phyloP scores from a whole-genome alignment of 2,797 vertebrate genomes.

The Hypotaenidia okinawae region DNA sequence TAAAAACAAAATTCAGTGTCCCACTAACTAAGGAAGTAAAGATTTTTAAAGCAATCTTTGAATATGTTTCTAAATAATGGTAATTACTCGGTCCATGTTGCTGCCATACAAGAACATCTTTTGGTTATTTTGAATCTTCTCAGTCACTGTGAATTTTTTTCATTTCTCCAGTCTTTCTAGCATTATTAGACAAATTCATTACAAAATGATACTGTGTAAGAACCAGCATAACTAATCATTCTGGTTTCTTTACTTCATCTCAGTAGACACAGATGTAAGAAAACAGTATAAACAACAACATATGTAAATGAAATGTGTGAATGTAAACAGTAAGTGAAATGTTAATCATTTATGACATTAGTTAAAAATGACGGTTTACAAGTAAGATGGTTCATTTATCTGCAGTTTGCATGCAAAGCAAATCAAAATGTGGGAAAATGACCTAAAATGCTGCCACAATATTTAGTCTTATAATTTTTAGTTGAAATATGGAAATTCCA shows the following conservation, averaged over 20 bases:
- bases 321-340: constrained; percentile 28
- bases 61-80: not conserved
- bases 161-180: not conserved
- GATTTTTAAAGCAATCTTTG: not conserved
- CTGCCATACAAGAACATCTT: not conserved
- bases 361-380: not conserved
- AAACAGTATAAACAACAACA: constrained; percentile 43
- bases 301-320: constrained; percentile 50
- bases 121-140: not conserved
- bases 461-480: not conserved
- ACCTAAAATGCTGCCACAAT: not conserved
- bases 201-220: not conserved
- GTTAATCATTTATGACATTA: constrained; percentile 12
- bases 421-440: not conserved
- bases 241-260: not conserved
- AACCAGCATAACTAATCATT: not conserved
- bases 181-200: not conserved
- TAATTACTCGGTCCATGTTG: not conserved
- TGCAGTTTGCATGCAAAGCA: not conserved
- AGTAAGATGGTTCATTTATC: not conserved
- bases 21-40: not conserved
- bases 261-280: not conserved
- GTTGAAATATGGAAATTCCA: constrained; percentile 19
- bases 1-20: not conserved
- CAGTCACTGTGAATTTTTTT: not conserved